Base-by-base conservation (phyloP, 2,888 invertebrate species). In the Sinhomidia bicolor region DNA sequence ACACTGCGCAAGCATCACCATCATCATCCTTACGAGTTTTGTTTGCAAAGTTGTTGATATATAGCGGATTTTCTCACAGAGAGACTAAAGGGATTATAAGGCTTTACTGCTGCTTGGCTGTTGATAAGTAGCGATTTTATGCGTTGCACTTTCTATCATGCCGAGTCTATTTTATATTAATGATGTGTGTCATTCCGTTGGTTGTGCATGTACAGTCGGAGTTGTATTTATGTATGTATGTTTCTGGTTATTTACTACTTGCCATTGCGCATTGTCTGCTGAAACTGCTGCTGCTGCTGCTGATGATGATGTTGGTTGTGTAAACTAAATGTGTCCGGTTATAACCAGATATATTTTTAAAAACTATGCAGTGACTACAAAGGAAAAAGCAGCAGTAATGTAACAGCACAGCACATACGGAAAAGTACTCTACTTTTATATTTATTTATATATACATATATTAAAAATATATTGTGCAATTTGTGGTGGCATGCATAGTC, bases 21-120 rank as follows among this genome's bases (percentile, higher is more conserved):
- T 71, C 41, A 41, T 20, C 68, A 2, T 71, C 68, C 29, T 65
- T 17, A 41, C 36, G 41, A 71, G 68, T 71, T 71, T 71, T 20
- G 68, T 41, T 36, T 17, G 68, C 17, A 29, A 10, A 29, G 32
- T 23, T 26, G 7, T n/a, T 65, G 41, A 9, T 36, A 32, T 68
- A 68, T 71, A 71, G 68, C 20, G 68, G 68, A 71, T 71, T 71
- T 71, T 71, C 68, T 71, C 41, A 71, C 68, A 71, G 20, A 71
- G 17, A 71, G 20, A 44, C 7, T 36, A 7, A 41, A 71, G 32
- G 32, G 41, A 41, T 71, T 41, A 7, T 7, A 26, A 47, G 47
- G 26, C 12, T 74, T 44, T 47, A 74, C 47, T 26, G 10, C 74
- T 74, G 74, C 23, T 65, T 65, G 14, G 60, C n/a, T n/a, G n/a